phyloP scores from a whole-genome alignment of 2,797 vertebrate genomes.

The Argyrosomus regius region DNA sequence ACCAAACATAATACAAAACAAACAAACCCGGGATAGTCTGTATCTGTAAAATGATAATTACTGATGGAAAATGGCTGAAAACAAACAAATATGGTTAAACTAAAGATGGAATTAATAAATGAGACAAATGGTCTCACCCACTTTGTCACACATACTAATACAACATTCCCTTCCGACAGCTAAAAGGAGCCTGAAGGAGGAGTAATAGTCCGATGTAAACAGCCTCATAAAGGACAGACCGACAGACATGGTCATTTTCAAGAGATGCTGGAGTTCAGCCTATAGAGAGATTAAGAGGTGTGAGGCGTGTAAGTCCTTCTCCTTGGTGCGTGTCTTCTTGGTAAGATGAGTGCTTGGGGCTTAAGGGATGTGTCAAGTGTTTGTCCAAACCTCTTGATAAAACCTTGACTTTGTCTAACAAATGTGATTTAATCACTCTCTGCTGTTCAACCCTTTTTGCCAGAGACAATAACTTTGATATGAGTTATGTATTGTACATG shows the following conservation, averaged over 20 bases:
- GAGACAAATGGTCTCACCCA: too few species aligned
- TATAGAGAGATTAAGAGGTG: constrained; percentile 14
- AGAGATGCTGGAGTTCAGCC: constrained; percentile 19
- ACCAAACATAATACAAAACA: too few species aligned
- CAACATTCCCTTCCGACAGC: neutral
- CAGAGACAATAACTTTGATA: neutral
- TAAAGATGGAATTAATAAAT: too few species aligned
- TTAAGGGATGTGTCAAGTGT: constrained; percentile 1
- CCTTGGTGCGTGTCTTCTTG: neutral
- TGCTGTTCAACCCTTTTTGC: neutral
- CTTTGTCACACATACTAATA: too few species aligned
- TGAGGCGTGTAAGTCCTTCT: neutral
- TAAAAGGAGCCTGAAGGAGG: constrained; percentile 7
- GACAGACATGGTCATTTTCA: constrained; percentile 24
- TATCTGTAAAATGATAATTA: too few species aligned
- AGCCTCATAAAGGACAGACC: constrained; percentile 3
- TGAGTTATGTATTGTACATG: neutral
- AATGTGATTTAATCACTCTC: constrained; percentile 4
- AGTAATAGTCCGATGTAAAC: constrained; percentile 25
- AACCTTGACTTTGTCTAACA: constrained; percentile 35
- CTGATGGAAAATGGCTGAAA: too few species aligned
- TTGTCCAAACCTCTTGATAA: constrained; percentile 16
- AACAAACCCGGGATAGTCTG: too few species aligned
- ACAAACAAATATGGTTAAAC: too few species aligned
- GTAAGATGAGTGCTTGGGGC: neutral